Evolutionary conservation across 2,888 invertebrate species (phyloP).

Genomic region (Automeris io): DNA sequence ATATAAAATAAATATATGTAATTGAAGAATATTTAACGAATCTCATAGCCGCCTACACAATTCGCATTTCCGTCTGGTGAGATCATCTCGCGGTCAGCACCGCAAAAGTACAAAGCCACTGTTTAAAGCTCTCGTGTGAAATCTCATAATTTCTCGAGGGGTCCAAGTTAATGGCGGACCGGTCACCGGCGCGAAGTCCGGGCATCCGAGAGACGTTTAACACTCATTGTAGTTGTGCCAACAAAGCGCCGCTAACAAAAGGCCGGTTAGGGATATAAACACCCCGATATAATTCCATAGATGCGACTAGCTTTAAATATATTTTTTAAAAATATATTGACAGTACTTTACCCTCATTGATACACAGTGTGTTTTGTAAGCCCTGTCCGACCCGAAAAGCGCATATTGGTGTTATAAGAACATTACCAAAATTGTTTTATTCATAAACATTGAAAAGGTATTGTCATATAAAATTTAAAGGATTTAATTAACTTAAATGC

Average conservation of each 20-base stretch:
- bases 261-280: constrained; percentile 25
- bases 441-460: too few species aligned
- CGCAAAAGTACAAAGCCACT: constrained; percentile 17
- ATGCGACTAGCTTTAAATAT: not conserved
- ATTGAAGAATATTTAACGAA: constrained; percentile 2
- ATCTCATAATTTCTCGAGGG: constrained; percentile 22
- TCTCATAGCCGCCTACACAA: constrained; percentile 16
- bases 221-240: constrained; percentile 54
- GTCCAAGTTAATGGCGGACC: constrained; percentile 11
- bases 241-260: constrained; percentile 55
- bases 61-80: constrained; percentile 20
- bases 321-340: too few species aligned
- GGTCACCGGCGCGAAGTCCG: constrained; percentile 21
- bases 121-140: constrained; percentile 25
- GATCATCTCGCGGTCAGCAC: constrained; percentile 21
- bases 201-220: constrained; percentile 48
- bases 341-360: too few species aligned
- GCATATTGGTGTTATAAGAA: too few species aligned
- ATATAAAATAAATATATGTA: too few species aligned
- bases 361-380: too few species aligned
- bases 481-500: too few species aligned
- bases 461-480: too few species aligned
- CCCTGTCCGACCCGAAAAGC: too few species aligned
- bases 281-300: constrained; percentile 21
- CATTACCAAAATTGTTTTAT: too few species aligned